Percentiles rank a stretch among this genome's conserved stretches.
Evolutionary conservation across 2,888 invertebrate species (phyloP).

Genomic region (Hydraecia micacea): DNA sequence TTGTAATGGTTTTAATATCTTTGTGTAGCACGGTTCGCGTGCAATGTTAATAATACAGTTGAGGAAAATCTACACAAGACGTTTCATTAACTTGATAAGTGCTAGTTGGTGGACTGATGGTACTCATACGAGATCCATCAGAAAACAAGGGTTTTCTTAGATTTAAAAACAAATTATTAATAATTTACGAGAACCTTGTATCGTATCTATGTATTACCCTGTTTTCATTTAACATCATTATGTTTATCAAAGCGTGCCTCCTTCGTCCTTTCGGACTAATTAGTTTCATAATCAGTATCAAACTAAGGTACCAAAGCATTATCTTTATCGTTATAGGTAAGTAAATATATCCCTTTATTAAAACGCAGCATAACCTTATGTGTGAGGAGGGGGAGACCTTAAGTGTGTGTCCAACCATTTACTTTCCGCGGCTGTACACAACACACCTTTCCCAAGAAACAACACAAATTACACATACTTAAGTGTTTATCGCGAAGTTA

Average conservation of each 20-base stretch:
- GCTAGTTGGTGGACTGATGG: background rate
- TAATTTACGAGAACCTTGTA: constrained; percentile 4
- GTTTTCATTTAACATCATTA: constrained; percentile 3
- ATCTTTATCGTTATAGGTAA: constrained; percentile 1
- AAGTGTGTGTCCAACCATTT: background rate
- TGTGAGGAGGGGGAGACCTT: constrained; percentile 56
- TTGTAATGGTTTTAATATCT: constrained; percentile 22
- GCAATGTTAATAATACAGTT: constrained; percentile 16
- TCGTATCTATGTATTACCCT: background rate
- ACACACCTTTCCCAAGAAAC: constrained; percentile 7
- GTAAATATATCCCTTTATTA: background rate
- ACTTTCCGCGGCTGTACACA: background rate
- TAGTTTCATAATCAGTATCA: background rate
- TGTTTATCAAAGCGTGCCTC: constrained; percentile 11
- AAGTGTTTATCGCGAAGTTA: constrained; percentile 15
- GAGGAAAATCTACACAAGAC: constrained; percentile 24
- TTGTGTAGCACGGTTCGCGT: constrained; percentile 24
- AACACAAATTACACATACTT: constrained; percentile 10
- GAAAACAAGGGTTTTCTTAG: background rate
- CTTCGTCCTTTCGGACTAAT: constrained; percentile 1
- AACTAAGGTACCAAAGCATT: background rate
- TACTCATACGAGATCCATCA: background rate
- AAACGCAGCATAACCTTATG: background rate
- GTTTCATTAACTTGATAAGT: constrained; percentile 27
- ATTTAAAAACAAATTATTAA: background rate